These are phyloP conservation scores for Psylliodes chrysocephalus DNA, from an alignment of 2,888 invertebrate species.

Conservation along the genomic window DNA sequence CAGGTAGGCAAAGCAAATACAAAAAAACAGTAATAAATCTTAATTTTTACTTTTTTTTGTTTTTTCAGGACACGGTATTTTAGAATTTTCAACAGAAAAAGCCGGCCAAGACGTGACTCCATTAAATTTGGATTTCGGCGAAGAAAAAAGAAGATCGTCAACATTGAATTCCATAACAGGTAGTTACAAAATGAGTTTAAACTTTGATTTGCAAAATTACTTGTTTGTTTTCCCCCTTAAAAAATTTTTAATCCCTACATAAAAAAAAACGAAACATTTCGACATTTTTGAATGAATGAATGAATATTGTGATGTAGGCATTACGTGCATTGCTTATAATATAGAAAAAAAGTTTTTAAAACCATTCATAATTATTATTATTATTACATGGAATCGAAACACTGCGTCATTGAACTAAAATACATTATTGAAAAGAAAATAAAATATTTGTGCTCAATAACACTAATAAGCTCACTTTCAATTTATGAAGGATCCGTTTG, in stretches of 20 bases:
- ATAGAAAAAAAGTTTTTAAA: constrained; percentile 12
- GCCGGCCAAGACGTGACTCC: constrained; percentile 90
- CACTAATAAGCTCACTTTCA: no score
- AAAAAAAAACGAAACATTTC: constrained; percentile 10
- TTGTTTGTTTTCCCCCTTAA: constrained; percentile 27
- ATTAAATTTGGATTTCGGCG: constrained; percentile 81
- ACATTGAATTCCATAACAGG: constrained; percentile 82
- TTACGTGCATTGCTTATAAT: constrained; percentile 40
- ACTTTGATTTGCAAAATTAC: neutral
- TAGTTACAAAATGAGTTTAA: constrained; percentile 54
- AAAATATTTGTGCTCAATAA: no score
- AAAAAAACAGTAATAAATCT: no score
- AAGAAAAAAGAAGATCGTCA: constrained; percentile 74
- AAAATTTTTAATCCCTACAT: constrained; percentile 3
- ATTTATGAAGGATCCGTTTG: no score
- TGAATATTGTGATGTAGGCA: constrained; percentile 37
- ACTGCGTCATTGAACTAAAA: no score
- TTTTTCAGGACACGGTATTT: constrained; percentile 72
- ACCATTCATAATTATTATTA: constrained; percentile 1
- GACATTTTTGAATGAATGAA: constrained; percentile 15
- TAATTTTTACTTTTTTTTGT: neutral
- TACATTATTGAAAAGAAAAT: no score
- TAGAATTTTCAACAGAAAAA: constrained; percentile 88
- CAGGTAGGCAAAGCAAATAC: no score
- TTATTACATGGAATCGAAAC: no score